Evolutionary conservation across 1,140 invertebrate species (phyloP).

Genomic region (Druon quercuslanigerum): DNA sequence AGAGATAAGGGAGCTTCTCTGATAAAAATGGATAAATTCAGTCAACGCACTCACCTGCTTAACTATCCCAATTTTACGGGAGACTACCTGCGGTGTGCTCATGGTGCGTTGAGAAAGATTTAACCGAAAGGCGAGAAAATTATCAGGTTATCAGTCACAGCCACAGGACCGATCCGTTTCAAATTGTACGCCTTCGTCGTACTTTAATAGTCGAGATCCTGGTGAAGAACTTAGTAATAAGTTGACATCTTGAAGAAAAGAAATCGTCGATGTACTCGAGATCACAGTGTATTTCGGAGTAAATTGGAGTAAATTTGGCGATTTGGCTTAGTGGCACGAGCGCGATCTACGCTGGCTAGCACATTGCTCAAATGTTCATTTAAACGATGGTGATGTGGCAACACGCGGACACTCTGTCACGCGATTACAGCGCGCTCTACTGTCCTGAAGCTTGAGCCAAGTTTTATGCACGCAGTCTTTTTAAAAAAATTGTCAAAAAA

Average conservation of each 20-base stretch:
- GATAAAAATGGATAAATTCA: slow-evolving; percentile 5
- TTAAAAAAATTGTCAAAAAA: too few species aligned
- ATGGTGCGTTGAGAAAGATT: slow-evolving; percentile 61
- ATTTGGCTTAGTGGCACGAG: slow-evolving; percentile 58
- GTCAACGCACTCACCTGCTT: slow-evolving; percentile 75
- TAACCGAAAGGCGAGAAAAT: slow-evolving; percentile 20
- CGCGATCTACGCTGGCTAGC: slow-evolving; percentile 63
- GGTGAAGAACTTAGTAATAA: slow-evolving; percentile 49
- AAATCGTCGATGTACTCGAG: slow-evolving; percentile 37
- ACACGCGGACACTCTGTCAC: slow-evolving; percentile 66
- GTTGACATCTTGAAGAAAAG: slow-evolving; percentile 57
- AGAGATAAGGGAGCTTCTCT: neutral
- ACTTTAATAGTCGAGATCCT: slow-evolving; percentile 39
- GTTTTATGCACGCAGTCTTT: neutral
- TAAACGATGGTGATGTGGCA: slow-evolving; percentile 69
- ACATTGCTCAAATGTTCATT: slow-evolving; percentile 62
- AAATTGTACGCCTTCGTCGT: slow-evolving; percentile 31
- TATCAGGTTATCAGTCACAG: slow-evolving; percentile 1
- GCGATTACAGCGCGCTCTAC: slow-evolving; percentile 12
- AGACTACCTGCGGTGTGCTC: slow-evolving; percentile 72
- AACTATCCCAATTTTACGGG: slow-evolving; percentile 75
- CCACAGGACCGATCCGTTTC: slow-evolving; percentile 10
- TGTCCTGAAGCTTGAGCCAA: too few species aligned
- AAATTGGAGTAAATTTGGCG: slow-evolving; percentile 13
- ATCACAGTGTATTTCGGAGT: slow-evolving; percentile 41